These are phyloP conservation scores for Pagrus major DNA, from an alignment of 2,113 vertebrate genomes.

Conservation along the genomic window DNA sequence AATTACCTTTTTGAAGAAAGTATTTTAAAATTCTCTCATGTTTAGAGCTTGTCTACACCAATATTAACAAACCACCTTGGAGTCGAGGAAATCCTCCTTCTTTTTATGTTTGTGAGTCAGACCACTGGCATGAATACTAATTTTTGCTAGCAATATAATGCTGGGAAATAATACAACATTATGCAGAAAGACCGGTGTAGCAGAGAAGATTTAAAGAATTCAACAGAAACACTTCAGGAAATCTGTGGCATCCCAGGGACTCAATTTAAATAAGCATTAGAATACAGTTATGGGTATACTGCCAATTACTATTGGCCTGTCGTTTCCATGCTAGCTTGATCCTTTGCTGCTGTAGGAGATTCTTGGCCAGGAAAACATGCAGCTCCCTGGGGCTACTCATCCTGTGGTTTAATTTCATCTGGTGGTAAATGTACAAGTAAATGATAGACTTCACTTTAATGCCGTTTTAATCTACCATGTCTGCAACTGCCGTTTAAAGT, in stretches of 20 bases:
- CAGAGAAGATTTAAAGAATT: constrained; percentile 23
- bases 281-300: constrained; percentile 14
- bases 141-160: not conserved
- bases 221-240: constrained; percentile 36
- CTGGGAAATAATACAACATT: constrained; percentile 37
- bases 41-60: constrained; percentile 1
- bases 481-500: constrained; percentile 6
- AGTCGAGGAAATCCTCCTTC: constrained; percentile 9
- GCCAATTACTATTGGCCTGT: constrained; percentile 12
- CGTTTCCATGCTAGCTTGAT: not conserved
- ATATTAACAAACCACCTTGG: constrained; percentile 14
- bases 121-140: constrained; percentile 39
- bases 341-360: not conserved
- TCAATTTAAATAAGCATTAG: constrained; percentile 39
- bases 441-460: not conserved
- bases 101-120: constrained; percentile 29
- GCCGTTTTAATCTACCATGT: not conserved
- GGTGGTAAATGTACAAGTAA: constrained; percentile 13
- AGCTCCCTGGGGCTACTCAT: not conserved
- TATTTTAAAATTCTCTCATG: constrained; percentile 8
- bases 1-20: not conserved
- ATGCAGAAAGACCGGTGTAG: constrained; percentile 39
- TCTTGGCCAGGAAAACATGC: constrained; percentile 25
- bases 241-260: not conserved
- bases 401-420: constrained; percentile 14